phyloP scores from a whole-genome alignment of 53 echinoderm and acorn worm genomes.

The Crossaster papposus region DNA sequence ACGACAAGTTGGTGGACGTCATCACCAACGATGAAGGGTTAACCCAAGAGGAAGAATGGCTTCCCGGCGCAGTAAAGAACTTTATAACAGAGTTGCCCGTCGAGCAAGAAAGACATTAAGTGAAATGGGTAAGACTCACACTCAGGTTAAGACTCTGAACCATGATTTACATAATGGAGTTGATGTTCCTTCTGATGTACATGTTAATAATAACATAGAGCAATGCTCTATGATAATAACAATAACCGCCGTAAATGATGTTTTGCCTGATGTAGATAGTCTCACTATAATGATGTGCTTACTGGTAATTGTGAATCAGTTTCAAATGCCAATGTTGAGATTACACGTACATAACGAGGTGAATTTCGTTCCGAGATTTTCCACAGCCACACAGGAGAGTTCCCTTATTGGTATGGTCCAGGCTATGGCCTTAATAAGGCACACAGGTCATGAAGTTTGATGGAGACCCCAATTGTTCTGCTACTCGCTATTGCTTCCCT shows the following conservation, averaged over 20 bases:
- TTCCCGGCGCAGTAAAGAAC: constrained; percentile 21
- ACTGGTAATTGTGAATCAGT: constrained; percentile 21
- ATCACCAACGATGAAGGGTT: constrained; percentile 45
- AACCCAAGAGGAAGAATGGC: constrained; percentile 21
- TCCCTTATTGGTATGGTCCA: constrained; percentile 18
- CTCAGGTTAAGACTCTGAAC: neutral
- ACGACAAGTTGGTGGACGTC: constrained; percentile 29
- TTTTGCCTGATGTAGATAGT: constrained; percentile 14
- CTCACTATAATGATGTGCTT: constrained; percentile 34
- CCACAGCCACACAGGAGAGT: neutral
- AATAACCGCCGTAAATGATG: neutral
- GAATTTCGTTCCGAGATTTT: neutral
- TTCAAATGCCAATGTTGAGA: neutral
- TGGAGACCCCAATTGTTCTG: constrained; percentile 59
- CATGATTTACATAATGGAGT: too few species aligned
- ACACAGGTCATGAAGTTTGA: constrained; percentile 57
- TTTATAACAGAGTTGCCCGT: constrained; percentile 25
- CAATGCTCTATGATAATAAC: too few species aligned
- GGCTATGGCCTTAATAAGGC: constrained; percentile 27
- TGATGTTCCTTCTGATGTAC: too few species aligned
- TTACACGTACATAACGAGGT: neutral
- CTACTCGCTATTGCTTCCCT: constrained; percentile 58
- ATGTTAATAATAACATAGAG: too few species aligned
- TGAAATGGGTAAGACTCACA: constrained; percentile 33
- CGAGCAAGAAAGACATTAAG: constrained; percentile 39